Evolutionary conservation across 37 sponge, comb jelly and placozoan genomes (phyloP).

Genomic region (Chondrosia reniformis): DNA sequence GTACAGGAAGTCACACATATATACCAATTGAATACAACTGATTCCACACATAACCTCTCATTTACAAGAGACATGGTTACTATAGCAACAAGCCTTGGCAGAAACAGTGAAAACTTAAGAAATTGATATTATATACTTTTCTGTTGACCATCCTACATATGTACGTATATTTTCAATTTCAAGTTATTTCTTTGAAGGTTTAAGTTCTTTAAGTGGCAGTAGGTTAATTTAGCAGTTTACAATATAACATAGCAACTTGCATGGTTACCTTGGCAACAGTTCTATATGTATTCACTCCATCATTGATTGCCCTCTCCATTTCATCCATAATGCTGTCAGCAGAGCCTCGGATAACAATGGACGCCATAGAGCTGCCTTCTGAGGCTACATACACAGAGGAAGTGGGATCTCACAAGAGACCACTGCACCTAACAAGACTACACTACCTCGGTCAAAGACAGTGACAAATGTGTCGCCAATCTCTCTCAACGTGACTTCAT

Average conservation of each 20-base stretch:
- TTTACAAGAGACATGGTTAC: too few species aligned
- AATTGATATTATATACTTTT: too few species aligned
- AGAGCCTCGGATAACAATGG: conserved; percentile 90
- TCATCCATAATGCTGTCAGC: conserved; percentile 95
- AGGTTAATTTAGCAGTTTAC: neutral
- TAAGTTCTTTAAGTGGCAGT: neutral
- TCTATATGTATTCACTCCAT: conserved; percentile 95
- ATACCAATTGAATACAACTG: too few species aligned
- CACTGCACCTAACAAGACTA: neutral
- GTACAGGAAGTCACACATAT: too few species aligned
- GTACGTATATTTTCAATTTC: too few species aligned
- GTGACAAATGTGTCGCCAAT: conserved; percentile 91
- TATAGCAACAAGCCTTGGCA: too few species aligned
- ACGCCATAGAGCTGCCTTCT: conserved; percentile 70
- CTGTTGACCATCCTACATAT: too few species aligned
- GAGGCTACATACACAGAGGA: conserved; percentile 25
- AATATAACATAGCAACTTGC: neutral
- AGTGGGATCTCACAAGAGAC: neutral
- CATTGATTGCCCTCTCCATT: conserved; percentile 90
- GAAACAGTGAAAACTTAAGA: too few species aligned
- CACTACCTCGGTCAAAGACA: conserved; percentile 81
- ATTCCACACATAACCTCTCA: too few species aligned
- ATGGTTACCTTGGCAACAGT: conserved; percentile 59
- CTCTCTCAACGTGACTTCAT: conserved; percentile 76
- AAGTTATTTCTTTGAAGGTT: too few species aligned